Percentiles rank a stretch among this genome's conserved stretches.
Evolutionary conservation across 1,140 invertebrate genomes (phyloP).

Genomic region (Cydia strobilella): DNA sequence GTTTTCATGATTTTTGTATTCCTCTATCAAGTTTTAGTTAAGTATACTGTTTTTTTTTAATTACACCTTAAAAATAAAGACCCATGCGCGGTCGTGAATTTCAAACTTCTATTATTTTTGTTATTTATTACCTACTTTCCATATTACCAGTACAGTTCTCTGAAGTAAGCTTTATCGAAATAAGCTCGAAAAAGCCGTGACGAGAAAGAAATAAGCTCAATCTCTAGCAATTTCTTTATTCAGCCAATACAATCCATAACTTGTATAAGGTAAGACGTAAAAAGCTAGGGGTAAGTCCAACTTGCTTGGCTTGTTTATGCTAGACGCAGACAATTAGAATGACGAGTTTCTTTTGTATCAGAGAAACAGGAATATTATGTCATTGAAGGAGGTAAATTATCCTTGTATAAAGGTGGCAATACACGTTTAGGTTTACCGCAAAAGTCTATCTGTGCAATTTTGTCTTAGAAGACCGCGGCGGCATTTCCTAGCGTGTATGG

Average conservation of each 20-base stretch:
- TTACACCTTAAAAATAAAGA: too few species aligned
- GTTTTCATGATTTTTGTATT: neutral
- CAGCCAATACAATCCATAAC: neutral
- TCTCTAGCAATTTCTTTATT: neutral
- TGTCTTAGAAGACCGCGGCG: too few species aligned
- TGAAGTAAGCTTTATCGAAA: too few species aligned
- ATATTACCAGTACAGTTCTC: too few species aligned
- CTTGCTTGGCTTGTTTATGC: slow-evolving; percentile 8
- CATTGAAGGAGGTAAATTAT: neutral
- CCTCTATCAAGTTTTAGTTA: neutral
- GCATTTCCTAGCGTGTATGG: too few species aligned
- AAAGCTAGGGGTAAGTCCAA: neutral
- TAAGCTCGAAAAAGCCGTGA: too few species aligned
- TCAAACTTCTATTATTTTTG: too few species aligned
- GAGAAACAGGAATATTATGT: neutral
- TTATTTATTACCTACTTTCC: too few species aligned
- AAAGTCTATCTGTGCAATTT: too few species aligned
- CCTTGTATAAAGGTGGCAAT: too few species aligned
- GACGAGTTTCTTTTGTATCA: slow-evolving; percentile 3
- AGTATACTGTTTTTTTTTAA: too few species aligned
- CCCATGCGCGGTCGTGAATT: too few species aligned
- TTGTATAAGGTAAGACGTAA: neutral
- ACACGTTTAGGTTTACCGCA: neutral
- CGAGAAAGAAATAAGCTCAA: slow-evolving; percentile 8
- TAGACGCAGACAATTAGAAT: neutral